Evolutionary conservation across 2,113 vertebrate genomes (phyloP).

Genomic region (Proteles cristata): DNA sequence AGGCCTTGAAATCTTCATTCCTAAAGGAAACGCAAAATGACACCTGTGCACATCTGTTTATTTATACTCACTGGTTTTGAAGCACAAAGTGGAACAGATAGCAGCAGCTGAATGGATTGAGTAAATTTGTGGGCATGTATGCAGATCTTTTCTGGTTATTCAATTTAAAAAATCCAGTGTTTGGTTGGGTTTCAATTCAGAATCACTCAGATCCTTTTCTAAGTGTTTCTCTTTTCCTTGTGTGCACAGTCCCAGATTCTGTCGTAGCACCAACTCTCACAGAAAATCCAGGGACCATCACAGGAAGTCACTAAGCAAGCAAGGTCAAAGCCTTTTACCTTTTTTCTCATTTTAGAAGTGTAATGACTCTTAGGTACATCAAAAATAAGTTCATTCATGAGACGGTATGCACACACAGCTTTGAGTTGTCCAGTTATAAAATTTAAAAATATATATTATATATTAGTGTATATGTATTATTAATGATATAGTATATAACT

Average conservation of each 20-base stretch:
- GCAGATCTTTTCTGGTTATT: neutral
- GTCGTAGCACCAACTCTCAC: accelerated
- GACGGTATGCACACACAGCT: neutral
- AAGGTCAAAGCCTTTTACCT: neutral
- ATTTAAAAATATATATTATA: neutral
- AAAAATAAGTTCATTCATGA: neutral
- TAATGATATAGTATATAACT: neutral
- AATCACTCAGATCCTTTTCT: neutral
- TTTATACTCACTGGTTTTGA: neutral
- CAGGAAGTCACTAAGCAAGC: neutral
- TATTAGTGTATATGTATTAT: neutral
- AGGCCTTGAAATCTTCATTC: neutral
- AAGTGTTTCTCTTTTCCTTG: neutral
- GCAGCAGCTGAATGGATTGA: accelerated
- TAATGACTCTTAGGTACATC: neutral
- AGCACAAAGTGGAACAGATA: accelerated
- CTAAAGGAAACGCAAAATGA: neutral
- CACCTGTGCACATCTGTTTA: accelerated
- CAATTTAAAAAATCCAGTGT: neutral
- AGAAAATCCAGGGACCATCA: accelerated
- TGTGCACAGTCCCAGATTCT: accelerated
- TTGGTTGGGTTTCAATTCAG: neutral
- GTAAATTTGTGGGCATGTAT: accelerated
- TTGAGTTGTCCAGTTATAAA: neutral
- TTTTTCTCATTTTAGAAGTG: neutral